Conservation (phyloP, 2,113 vertebrate genomes). For the Pseudorectes ferrugineus region DNA sequence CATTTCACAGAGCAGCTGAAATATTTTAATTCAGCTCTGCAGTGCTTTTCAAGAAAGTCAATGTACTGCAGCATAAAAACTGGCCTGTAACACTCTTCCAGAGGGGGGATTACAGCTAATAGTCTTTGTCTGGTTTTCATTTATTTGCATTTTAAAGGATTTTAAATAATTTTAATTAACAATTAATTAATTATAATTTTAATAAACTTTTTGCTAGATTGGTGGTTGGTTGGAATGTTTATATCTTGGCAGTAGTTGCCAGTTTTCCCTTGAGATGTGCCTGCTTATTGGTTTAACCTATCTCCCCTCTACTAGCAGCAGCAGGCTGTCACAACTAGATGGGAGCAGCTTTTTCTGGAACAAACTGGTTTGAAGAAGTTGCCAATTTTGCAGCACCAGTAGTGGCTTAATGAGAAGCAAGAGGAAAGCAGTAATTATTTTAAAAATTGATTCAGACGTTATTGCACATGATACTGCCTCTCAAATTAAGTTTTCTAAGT, state of each 20-base stretch:
- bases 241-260: neutral
- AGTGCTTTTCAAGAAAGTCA: conserved; percentile 63
- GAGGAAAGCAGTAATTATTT: conserved; percentile 45
- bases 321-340: conserved; percentile 49
- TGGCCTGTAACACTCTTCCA: conserved; percentile 49
- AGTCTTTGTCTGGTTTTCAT: neutral
- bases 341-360: conserved; percentile 59
- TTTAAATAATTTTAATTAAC: neutral
- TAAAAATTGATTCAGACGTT: neutral
- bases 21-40: conserved; percentile 58
- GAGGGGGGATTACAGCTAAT: conserved; percentile 29
- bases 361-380: conserved; percentile 64
- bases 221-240: neutral
- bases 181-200: neutral
- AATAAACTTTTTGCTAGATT: neutral
- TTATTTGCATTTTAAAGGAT: conserved; percentile 7
- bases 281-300: conserved; percentile 62
- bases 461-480: neutral
- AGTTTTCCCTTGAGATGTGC: neutral
- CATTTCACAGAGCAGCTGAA: conserved; percentile 45
- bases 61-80: conserved; percentile 52
- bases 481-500: neutral
- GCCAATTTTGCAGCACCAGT: conserved; percentile 8
- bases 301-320: conserved; percentile 23
- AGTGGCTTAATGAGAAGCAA: conserved; percentile 31